Percentiles rank a stretch among this genome's conserved stretches.
phyloP scores from a whole-genome alignment of 2,113 vertebrate species.

The Rhinichthys klamathensis region DNA sequence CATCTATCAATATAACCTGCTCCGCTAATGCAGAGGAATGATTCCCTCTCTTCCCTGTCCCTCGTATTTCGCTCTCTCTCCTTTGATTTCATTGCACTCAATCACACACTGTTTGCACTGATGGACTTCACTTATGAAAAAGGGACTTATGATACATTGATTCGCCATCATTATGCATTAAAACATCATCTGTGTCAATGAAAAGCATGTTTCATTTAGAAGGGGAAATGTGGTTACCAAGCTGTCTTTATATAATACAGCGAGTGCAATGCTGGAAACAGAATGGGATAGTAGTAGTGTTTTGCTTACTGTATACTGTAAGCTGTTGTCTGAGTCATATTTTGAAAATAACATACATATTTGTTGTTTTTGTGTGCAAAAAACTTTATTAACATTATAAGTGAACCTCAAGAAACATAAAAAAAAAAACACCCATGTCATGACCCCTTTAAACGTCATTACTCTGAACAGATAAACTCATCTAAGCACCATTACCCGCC shows the following conservation, averaged over 20 bases:
- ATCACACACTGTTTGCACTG: not conserved
- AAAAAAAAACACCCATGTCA: no score
- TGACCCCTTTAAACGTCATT: not conserved
- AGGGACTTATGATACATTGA: constrained; percentile 17
- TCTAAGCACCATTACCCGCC: not conserved
- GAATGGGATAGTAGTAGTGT: not conserved
- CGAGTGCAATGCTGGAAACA: no score
- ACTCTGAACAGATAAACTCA: not conserved
- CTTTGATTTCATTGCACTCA: constrained; percentile 30
- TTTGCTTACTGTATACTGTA: not conserved
- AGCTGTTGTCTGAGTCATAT: not conserved
- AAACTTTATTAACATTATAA: no score
- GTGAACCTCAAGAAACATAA: no score
- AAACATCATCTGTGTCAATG: constrained; percentile 12
- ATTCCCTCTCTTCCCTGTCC: constrained; percentile 5
- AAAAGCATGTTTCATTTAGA: constrained; percentile 3
- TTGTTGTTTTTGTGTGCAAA: no score
- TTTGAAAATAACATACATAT: not conserved
- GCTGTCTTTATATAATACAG: not conserved
- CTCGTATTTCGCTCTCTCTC: constrained; percentile 32
- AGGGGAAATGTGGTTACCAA: not conserved
- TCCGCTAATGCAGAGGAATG: constrained; percentile 37
- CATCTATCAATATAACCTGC: constrained; percentile 15
- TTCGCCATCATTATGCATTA: constrained; percentile 15
- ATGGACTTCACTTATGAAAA: constrained; percentile 6